Conservation (phyloP, 2,797 vertebrate species). For the Lophura swinhoii region DNA sequence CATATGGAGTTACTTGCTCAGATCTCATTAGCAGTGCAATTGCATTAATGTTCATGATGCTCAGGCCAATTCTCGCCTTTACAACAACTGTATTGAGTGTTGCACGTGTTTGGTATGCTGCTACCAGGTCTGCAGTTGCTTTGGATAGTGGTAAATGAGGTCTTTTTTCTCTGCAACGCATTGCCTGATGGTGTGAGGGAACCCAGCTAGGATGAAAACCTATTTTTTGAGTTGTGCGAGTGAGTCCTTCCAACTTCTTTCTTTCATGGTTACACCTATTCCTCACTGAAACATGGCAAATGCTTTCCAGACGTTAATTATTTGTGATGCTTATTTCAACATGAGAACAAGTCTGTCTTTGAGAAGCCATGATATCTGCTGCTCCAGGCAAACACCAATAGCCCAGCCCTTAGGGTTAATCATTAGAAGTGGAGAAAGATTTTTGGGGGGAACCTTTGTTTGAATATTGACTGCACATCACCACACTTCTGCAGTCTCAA, state of each 20-base stretch:
- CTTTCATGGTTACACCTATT: not conserved
- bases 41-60: not conserved
- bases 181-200: accelerated
- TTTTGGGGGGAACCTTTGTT: not conserved
- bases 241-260: not conserved
- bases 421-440: not conserved
- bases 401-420: not conserved
- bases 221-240: not conserved
- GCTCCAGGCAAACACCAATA: accelerated
- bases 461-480: not conserved
- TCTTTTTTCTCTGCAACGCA: not conserved
- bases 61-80: not conserved
- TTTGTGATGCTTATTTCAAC: not conserved
- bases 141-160: not conserved
- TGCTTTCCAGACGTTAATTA: not conserved
- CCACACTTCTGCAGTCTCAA: not conserved
- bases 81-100: not conserved
- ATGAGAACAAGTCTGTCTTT: not conserved
- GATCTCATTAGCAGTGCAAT: not conserved
- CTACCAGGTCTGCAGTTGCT: not conserved
- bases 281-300: not conserved
- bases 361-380: not conserved
- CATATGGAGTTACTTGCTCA: not conserved
- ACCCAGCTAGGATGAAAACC: not conserved
- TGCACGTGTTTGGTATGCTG: accelerated